phyloP scores from a whole-genome alignment of 2,888 invertebrate species.

The Drosophila differens region DNA sequence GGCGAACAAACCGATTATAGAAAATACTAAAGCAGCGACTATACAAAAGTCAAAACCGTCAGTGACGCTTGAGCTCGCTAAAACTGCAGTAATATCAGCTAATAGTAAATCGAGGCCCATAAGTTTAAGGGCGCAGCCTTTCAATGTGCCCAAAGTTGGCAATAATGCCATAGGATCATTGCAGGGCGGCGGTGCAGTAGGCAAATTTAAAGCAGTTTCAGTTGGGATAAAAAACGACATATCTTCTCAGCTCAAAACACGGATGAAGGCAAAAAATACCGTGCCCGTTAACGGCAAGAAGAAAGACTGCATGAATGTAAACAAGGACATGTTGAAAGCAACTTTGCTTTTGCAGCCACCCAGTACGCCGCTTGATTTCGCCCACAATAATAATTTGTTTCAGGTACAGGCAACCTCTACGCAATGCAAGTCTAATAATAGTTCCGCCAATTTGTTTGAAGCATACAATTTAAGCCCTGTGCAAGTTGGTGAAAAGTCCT shows the following conservation, averaged over 20 bases:
- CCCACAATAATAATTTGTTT: conserved; percentile 32
- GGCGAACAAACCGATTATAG: neutral
- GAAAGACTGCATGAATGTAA: neutral
- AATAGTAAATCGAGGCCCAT: neutral
- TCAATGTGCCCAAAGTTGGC: conserved; percentile 15
- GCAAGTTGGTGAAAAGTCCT: neutral
- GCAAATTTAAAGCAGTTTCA: conserved; percentile 44
- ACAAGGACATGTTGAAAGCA: conserved; percentile 16
- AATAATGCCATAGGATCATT: neutral
- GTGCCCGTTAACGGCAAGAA: conserved; percentile 6
- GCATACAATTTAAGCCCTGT: conserved; percentile 33
- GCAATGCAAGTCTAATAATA: conserved; percentile 26
- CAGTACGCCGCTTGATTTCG: conserved; percentile 37
- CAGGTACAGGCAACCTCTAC: conserved; percentile 59
- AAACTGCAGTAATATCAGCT: neutral
- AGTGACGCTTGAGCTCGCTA: neutral
- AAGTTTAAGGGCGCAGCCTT: conserved; percentile 32
- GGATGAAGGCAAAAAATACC: conserved; percentile 55
- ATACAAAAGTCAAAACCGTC: neutral
- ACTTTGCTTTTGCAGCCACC: conserved; percentile 23
- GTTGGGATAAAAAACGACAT: neutral
- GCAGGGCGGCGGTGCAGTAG: conserved; percentile 39
- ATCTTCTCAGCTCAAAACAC: conserved; percentile 19
- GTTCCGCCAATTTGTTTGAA: conserved; percentile 19
- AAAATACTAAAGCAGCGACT: neutral